phyloP scores from a whole-genome alignment of 1,140 invertebrate species.

The Eueides isabella region DNA sequence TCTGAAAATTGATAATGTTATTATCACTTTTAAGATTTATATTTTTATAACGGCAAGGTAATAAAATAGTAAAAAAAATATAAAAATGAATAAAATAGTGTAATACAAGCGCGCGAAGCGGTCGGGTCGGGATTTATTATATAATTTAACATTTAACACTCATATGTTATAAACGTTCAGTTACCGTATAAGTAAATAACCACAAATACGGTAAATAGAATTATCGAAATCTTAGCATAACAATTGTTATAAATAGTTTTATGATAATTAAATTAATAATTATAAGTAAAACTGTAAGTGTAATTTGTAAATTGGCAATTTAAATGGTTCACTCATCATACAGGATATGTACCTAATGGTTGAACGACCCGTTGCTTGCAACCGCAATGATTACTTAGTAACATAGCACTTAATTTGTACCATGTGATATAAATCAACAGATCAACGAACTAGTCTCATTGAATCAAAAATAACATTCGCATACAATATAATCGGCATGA shows the following conservation, averaged over 20 bases:
- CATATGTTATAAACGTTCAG: neutral
- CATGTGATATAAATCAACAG: constrained; percentile 32
- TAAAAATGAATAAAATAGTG: too few species aligned
- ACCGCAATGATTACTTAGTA: constrained; percentile 45
- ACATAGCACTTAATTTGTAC: constrained; percentile 35
- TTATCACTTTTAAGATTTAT: too few species aligned
- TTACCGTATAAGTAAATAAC: neutral
- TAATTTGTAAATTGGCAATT: too few species aligned
- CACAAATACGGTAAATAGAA: neutral
- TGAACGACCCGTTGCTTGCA: constrained; percentile 53
- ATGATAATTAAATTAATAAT: too few species aligned
- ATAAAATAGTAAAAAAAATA: too few species aligned
- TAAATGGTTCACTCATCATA: constrained; percentile 37
- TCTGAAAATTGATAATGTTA: too few species aligned
- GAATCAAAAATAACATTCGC: constrained; percentile 26
- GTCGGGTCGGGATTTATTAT: too few species aligned
- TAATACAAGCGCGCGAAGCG: too few species aligned
- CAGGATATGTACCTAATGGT: constrained; percentile 48
- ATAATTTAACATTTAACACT: neutral
- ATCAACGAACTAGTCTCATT: constrained; percentile 39
- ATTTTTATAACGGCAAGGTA: too few species aligned
- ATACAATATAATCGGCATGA: constrained; percentile 26
- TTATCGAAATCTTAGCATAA: neutral
- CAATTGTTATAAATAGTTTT: too few species aligned
- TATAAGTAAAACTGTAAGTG: too few species aligned